phyloP scores from a whole-genome alignment of 2,113 vertebrate species.

The Amphilophus citrinellus region DNA sequence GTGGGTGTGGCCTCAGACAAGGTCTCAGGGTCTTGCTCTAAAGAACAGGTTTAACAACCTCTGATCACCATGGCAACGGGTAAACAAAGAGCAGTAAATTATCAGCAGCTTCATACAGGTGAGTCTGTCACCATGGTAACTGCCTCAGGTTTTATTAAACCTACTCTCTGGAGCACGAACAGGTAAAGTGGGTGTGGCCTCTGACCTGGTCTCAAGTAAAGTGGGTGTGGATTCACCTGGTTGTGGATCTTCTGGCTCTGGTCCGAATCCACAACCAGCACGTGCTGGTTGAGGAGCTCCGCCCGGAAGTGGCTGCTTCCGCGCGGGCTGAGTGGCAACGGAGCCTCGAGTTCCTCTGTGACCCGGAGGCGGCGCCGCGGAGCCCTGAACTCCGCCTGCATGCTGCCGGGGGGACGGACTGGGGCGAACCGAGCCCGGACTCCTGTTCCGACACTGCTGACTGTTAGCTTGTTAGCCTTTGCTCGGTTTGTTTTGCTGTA shows the following conservation, averaged over 20 bases:
- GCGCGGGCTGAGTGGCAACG: conserved; percentile 78
- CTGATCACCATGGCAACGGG: too few relatives aligned
- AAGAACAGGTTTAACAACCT: too few relatives aligned
- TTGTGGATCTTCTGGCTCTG: conserved; percentile 86
- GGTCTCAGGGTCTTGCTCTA: too few relatives aligned
- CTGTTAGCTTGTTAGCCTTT: neutral
- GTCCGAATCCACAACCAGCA: conserved; percentile 86
- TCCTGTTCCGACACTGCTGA: neutral
- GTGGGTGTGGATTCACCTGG: conserved; percentile 76
- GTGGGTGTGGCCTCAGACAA: too few relatives aligned
- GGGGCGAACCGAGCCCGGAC: neutral
- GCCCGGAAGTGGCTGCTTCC: conserved; percentile 73
- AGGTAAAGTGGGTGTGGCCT: too few relatives aligned
- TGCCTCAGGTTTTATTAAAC: too few relatives aligned
- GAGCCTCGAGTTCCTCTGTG: conserved; percentile 82
- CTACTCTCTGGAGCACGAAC: too few relatives aligned
- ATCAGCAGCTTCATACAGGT: too few relatives aligned
- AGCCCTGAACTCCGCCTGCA: conserved; percentile 85
- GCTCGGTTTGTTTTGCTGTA: conserved; percentile 4
- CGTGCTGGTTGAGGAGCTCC: conserved; percentile 86
- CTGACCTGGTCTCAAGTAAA: neutral
- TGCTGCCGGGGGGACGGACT: neutral
- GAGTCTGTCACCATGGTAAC: too few relatives aligned
- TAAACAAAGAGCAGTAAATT: too few relatives aligned
- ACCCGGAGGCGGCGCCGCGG: conserved; percentile 87